Conservation (phyloP, 2,797 vertebrate genomes). For the Pantherophis alleghaniensis region DNA sequence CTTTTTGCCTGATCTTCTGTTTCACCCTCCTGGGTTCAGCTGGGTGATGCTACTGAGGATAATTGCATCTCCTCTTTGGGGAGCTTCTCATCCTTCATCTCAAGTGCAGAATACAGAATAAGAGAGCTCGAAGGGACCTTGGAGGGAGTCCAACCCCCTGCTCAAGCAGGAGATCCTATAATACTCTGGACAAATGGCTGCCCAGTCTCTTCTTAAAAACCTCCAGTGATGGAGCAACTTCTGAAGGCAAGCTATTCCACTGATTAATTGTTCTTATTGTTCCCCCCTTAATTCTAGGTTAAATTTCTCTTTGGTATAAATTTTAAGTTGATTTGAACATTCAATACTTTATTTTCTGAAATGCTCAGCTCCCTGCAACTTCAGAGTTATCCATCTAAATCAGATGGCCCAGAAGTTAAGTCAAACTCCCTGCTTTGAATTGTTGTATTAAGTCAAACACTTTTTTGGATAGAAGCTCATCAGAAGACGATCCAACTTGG, state of each 20-base stretch:
- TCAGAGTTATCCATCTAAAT: background rate
- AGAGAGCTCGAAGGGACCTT: background rate
- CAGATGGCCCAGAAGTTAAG: background rate
- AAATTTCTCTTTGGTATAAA: background rate
- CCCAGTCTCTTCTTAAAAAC: background rate
- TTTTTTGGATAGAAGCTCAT: background rate
- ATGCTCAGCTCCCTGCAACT: background rate
- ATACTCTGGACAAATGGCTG: background rate
- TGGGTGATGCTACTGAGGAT: background rate
- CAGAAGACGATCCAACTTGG: background rate
- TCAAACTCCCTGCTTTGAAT: background rate
- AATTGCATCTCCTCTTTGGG: background rate
- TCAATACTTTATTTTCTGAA: background rate
- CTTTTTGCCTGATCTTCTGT: background rate
- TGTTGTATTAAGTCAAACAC: background rate
- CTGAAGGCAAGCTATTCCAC: too few species aligned
- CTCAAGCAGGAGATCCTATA: background rate
- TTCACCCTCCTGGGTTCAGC: background rate
- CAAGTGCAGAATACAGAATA: background rate
- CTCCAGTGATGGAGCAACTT: background rate
- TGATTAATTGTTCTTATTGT: too few species aligned
- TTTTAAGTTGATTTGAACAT: background rate
- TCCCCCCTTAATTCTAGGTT: background rate
- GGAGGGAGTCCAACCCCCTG: background rate
- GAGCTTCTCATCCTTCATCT: background rate